Percentiles rank a stretch among this genome's conserved stretches.
These are phyloP conservation scores for Sarcophaga rosellei DNA, from an alignment of 2,888 invertebrate genomes.

Conservation along the genomic window DNA sequence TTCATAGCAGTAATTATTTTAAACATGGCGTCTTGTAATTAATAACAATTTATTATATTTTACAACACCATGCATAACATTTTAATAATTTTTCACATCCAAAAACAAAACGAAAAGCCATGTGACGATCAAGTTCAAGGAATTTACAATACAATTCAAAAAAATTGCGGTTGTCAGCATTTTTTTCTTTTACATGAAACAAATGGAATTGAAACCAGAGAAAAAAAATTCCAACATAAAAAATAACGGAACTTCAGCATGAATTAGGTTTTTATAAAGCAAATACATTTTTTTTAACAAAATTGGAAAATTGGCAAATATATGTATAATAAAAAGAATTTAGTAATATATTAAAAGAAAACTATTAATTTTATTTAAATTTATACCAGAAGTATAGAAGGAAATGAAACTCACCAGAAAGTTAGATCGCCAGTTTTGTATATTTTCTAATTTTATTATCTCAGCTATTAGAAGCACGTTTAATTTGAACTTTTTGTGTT, in stretches of 20 bases:
- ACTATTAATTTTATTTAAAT: no score
- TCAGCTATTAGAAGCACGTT: no score
- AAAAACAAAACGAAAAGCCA: not conserved
- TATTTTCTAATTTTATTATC: no score
- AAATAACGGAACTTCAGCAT: constrained; percentile 51
- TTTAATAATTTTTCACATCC: constrained; percentile 8
- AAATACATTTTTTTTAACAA: not conserved
- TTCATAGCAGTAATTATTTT: no score
- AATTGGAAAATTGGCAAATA: not conserved
- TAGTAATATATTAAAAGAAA: no score
- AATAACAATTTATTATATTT: no score
- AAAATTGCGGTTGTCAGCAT: constrained; percentile 45
- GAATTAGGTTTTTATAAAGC: not conserved
- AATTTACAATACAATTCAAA: not conserved
- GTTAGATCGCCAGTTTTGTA: no score
- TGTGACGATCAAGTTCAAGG: not conserved
- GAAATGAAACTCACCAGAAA: no score
- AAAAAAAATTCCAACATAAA: constrained; percentile 1
- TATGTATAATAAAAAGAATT: no score
- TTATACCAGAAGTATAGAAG: no score
- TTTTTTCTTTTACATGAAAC: constrained; percentile 11
- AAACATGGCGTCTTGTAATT: no score
- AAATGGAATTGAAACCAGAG: constrained; percentile 26
- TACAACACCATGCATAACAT: not conserved
- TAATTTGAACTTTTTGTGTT: no score